Evolutionary conservation across 2,797 vertebrate species (phyloP).

Genomic region (Pipistrellus pipistrellus): DNA sequence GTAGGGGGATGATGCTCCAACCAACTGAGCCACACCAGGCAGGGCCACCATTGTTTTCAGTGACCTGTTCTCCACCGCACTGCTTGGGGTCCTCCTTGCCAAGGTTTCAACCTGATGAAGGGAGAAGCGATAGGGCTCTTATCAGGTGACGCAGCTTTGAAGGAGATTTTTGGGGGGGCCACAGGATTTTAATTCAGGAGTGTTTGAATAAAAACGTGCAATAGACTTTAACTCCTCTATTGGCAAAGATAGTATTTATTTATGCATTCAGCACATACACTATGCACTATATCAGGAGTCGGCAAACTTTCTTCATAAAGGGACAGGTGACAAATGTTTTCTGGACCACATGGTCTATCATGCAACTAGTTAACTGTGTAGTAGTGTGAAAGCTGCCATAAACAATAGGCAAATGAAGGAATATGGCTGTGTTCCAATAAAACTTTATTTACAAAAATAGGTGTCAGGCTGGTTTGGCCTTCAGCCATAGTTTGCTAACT

Average conservation of each 20-base stretch:
- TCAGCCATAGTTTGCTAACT: background rate
- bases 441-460: conserved; percentile 19
- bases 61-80: accelerated
- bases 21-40: background rate
- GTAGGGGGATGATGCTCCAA: background rate
- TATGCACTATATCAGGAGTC: background rate
- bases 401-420: background rate
- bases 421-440: background rate
- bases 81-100: background rate
- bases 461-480: background rate
- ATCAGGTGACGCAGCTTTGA: background rate
- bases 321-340: background rate
- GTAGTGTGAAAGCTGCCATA: background rate
- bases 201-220: background rate
- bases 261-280: background rate
- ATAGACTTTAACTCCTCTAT: background rate
- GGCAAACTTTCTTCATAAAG: background rate
- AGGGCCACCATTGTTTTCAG: background rate
- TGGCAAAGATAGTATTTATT: background rate
- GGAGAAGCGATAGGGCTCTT: background rate
- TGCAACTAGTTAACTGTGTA: background rate
- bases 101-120: background rate
- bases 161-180: background rate
- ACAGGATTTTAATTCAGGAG: background rate
- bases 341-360: background rate